phyloP scores from a whole-genome alignment of 2,113 vertebrate genomes.

The Chaetura pelagica region DNA sequence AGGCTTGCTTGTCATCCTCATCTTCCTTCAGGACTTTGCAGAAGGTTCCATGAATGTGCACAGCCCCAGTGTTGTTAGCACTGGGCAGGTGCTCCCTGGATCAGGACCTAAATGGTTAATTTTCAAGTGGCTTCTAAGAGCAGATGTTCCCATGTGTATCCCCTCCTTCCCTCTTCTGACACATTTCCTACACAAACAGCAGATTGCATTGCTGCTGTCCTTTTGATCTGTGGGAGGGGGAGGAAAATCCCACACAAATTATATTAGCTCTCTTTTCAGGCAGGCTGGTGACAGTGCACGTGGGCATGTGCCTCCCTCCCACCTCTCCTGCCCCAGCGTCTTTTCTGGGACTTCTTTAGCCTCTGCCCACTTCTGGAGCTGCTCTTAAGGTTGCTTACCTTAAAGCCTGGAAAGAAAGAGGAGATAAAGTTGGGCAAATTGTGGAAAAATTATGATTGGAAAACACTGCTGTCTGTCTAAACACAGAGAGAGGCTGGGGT shows the following conservation, averaged over 20 bases:
- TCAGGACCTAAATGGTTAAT: slow-evolving; percentile 54
- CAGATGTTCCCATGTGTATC: slow-evolving; percentile 69
- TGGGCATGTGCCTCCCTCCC: not conserved
- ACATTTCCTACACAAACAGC: slow-evolving; percentile 74
- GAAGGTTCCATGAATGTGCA: not conserved
- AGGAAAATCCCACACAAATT: slow-evolving; percentile 66
- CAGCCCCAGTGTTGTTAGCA: rapidly evolving
- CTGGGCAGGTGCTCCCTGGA: slow-evolving; percentile 17
- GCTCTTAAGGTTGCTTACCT: not conserved
- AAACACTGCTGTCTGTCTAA: not conserved
- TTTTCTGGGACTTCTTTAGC: not conserved
- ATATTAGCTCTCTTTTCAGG: slow-evolving; percentile 52
- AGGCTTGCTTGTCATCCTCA: not conserved
- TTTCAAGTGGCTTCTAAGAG: slow-evolving; percentile 63
- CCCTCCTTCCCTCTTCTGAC: slow-evolving; percentile 71
- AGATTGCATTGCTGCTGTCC: slow-evolving; percentile 72
- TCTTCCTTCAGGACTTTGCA: not conserved
- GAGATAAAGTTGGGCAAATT: not conserved
- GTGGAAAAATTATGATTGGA: not conserved
- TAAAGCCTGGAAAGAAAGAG: not conserved
- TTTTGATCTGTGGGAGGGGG: slow-evolving; percentile 66
- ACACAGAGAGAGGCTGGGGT: not conserved
- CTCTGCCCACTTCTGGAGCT: not conserved
- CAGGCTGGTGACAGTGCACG: not conserved
- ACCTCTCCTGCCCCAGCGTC: not conserved